phyloP scores from a whole-genome alignment of 2,888 invertebrate species.

The Gibbula magus region DNA sequence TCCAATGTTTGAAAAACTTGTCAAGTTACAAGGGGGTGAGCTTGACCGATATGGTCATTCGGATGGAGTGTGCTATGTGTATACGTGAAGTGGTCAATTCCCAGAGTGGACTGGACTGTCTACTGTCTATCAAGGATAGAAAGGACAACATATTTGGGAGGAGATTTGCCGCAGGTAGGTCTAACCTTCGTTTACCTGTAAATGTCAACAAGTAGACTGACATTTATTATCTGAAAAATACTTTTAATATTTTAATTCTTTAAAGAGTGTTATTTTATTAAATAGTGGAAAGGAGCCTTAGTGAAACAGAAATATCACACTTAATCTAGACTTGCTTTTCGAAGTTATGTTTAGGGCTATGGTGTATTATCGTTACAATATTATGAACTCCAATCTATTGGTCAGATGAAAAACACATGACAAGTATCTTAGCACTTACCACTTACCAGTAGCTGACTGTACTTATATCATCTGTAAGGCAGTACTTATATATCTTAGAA shows the following conservation, averaged over 20 bases:
- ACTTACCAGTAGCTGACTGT: too few relatives aligned
- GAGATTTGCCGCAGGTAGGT: conserved; percentile 65
- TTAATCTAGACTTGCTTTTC: background rate
- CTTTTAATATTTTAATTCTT: too few relatives aligned
- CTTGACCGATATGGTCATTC: conserved; percentile 66
- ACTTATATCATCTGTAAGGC: too few relatives aligned
- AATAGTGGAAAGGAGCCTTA: too few relatives aligned
- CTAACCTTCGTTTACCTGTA: background rate
- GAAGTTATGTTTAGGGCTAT: too few relatives aligned
- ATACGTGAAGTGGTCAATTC: conserved; percentile 76
- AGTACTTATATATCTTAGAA: too few relatives aligned
- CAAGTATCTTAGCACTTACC: too few relatives aligned
- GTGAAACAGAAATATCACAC: background rate
- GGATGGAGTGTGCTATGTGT: conserved; percentile 76
- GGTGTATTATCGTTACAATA: too few relatives aligned
- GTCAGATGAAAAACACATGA: too few relatives aligned
- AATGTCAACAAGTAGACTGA: background rate
- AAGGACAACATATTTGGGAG: conserved; percentile 66
- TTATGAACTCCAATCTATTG: too few relatives aligned
- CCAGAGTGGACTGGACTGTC: conserved; percentile 75
- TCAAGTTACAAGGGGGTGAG: conserved; percentile 56
- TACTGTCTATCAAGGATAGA: conserved; percentile 64
- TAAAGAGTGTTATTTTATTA: too few relatives aligned
- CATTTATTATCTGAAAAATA: background rate
- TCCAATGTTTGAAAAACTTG: conserved; percentile 63